Evolutionary conservation across 2,888 invertebrate species (phyloP).

Genomic region (Melanotus villosus): DNA sequence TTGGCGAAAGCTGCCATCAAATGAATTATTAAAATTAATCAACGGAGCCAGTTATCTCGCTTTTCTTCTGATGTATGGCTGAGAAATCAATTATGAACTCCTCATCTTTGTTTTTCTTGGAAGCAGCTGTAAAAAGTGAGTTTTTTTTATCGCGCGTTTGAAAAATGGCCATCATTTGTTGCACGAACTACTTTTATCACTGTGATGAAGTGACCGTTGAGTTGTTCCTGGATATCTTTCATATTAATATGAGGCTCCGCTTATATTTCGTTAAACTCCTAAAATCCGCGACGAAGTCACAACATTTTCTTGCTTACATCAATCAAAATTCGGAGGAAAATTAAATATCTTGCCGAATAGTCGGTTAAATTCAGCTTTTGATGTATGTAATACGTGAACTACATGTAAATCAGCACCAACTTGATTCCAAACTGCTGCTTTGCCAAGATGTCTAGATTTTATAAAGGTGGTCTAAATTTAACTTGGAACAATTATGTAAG

Average conservation of each 20-base stretch:
- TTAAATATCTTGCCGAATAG: slow-evolving; percentile 16
- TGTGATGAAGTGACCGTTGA: slow-evolving; percentile 46
- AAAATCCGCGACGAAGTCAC: slow-evolving; percentile 17
- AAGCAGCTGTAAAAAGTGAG: slow-evolving; percentile 37
- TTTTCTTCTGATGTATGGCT: slow-evolving; percentile 31
- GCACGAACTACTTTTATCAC: slow-evolving; percentile 47
- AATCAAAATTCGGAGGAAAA: slow-evolving; percentile 20
- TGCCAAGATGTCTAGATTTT: neutral
- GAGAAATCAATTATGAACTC: slow-evolving; percentile 45
- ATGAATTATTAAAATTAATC: slow-evolving; percentile 45
- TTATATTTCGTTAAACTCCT: neutral
- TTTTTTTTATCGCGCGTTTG: slow-evolving; percentile 42
- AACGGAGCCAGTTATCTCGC: slow-evolving; percentile 27
- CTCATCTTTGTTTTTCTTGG: slow-evolving; percentile 37
- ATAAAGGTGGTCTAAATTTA: too few species aligned
- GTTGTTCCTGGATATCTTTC: slow-evolving; percentile 39
- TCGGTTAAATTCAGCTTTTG: slow-evolving; percentile 13
- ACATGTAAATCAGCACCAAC: neutral
- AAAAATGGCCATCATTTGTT: slow-evolving; percentile 47
- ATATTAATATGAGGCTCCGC: slow-evolving; percentile 34
- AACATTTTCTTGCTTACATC: slow-evolving; percentile 15
- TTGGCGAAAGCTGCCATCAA: slow-evolving; percentile 33
- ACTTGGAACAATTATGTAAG: too few species aligned
- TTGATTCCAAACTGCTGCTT: neutral
- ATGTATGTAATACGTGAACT: slow-evolving; percentile 15